A percentile compares a stretch with the other conserved stretches of the same genome.
phyloP scores from a whole-genome alignment of 2,888 invertebrate species.

The Clitarchus hookeri region DNA sequence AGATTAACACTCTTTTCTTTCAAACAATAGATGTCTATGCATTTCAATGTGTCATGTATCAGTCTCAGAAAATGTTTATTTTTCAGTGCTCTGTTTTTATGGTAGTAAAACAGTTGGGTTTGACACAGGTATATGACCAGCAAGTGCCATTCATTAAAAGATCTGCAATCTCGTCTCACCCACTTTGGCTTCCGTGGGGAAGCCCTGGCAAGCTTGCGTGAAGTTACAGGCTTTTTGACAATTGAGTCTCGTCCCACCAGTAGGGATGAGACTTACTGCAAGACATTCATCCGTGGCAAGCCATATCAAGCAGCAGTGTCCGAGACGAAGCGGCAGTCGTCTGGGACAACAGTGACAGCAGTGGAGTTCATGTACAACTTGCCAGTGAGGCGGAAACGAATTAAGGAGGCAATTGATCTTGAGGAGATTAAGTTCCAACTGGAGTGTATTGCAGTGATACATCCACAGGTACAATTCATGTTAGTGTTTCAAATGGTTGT shows the following conservation, averaged over 20 bases:
- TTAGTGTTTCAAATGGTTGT: not conserved
- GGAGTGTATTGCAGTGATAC: slow-evolving; percentile 66
- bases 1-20: no score
- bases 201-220: slow-evolving; percentile 66
- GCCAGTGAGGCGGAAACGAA: slow-evolving; percentile 63
- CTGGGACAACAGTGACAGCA: slow-evolving; percentile 74
- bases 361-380: slow-evolving; percentile 67
- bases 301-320: slow-evolving; percentile 51
- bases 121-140: slow-evolving; percentile 63
- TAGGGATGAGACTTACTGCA: slow-evolving; percentile 61
- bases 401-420: slow-evolving; percentile 61
- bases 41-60: not conserved
- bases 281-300: slow-evolving; percentile 60
- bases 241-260: slow-evolving; percentile 61
- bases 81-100: not conserved
- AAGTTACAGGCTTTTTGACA: slow-evolving; percentile 61
- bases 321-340: slow-evolving; percentile 59
- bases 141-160: slow-evolving; percentile 61
- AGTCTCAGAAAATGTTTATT: not conserved
- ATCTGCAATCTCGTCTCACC: slow-evolving; percentile 59
- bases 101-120: slow-evolving; percentile 33
- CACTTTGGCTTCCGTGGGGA: slow-evolving; percentile 72
- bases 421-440: slow-evolving; percentile 64
- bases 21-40: not conserved
- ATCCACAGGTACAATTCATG: slow-evolving; percentile 57